A percentile compares a stretch with the other conserved stretches of the same genome.
Evolutionary conservation across 2,888 invertebrate species (phyloP).

Genomic region (Apotomis betuletana): DNA sequence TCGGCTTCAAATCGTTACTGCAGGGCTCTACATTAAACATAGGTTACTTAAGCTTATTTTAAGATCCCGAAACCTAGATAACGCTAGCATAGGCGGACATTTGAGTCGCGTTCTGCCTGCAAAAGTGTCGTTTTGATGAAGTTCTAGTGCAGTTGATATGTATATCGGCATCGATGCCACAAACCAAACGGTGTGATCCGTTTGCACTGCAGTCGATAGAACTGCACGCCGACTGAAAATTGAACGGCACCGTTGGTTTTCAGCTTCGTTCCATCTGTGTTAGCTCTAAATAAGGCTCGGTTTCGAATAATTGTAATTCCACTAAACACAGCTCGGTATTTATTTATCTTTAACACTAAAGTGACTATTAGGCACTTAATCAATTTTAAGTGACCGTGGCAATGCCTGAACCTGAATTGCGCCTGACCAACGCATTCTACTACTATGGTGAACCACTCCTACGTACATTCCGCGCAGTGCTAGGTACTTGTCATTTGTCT

Average conservation of each 20-base stretch:
- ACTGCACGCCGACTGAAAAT: too few relatives aligned
- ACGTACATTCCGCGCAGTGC: constrained; percentile 27
- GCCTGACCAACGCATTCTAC: constrained; percentile 36
- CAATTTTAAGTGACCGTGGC: constrained; percentile 18
- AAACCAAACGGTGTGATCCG: too few relatives aligned
- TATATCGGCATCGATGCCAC: too few relatives aligned
- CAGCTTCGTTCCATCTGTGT: too few relatives aligned
- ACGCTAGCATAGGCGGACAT: too few relatives aligned
- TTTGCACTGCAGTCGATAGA: too few relatives aligned
- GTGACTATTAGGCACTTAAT: neutral
- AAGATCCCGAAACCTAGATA: too few relatives aligned
- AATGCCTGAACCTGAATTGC: constrained; percentile 18
- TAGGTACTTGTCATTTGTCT: constrained; percentile 23
- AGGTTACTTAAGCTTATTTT: neutral
- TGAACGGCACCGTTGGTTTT: too few relatives aligned
- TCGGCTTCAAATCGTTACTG: constrained; percentile 1
- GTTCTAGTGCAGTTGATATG: too few relatives aligned
- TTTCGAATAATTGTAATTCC: neutral
- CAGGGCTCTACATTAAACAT: neutral
- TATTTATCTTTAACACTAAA: neutral
- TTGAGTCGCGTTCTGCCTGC: too few relatives aligned
- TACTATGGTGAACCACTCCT: constrained; percentile 36
- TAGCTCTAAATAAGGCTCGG: neutral
- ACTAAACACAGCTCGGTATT: neutral
- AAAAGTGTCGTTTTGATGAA: too few relatives aligned